A percentile compares a stretch with the other conserved stretches of the same genome.
Conservation (phyloP, 2,797 vertebrate genomes). For the Notamacropus eugenii region DNA sequence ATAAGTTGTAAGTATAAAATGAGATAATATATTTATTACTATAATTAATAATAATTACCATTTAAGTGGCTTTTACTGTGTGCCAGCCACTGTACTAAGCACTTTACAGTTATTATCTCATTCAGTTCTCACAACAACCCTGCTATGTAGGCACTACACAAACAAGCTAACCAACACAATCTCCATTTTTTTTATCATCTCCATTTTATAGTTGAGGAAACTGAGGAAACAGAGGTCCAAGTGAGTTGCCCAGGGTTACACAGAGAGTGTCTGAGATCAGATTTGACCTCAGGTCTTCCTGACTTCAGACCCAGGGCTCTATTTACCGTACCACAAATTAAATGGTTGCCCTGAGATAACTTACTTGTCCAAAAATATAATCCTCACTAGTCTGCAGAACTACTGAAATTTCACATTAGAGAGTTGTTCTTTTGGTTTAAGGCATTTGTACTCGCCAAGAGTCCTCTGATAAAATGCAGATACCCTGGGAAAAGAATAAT, state of each 20-base stretch:
- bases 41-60: neutral
- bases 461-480: conserved; percentile 52
- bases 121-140: neutral
- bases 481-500: neutral
- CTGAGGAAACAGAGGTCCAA: neutral
- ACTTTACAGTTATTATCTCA: neutral
- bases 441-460: conserved; percentile 8
- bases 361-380: neutral
- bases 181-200: neutral
- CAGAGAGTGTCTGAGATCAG: neutral
- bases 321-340: neutral
- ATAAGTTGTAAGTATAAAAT: neutral
- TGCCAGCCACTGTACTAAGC: neutral
- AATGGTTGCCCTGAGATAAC: neutral
- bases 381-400: neutral
- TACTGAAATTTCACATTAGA: conserved; percentile 17
- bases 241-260: neutral
- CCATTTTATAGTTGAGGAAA: neutral
- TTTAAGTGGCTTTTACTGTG: neutral
- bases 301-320: neutral
- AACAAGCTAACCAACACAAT: too few species aligned
- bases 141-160: too few species aligned
- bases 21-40: neutral
- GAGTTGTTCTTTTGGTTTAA: conserved; percentile 35
- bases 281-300: neutral